phyloP scores from a whole-genome alignment of 1,140 invertebrate species.

The Diploscapter pachys region DNA sequence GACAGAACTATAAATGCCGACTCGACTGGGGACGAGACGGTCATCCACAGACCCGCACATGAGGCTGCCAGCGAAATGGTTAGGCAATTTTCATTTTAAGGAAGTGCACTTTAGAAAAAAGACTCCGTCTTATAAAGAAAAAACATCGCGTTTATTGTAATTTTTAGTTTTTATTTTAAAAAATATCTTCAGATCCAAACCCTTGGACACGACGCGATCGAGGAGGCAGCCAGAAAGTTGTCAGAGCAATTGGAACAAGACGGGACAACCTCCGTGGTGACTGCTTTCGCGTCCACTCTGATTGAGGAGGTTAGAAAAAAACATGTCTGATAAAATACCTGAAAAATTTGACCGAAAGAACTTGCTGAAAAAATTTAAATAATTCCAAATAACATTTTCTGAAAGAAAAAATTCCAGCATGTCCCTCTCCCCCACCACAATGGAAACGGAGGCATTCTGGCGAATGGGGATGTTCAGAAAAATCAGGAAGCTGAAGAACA shows the following conservation, averaged over 20 bases:
- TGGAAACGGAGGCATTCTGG: not conserved
- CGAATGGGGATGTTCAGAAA: slow-evolving; percentile 1
- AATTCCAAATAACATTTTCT: no score
- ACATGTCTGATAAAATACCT: not conserved
- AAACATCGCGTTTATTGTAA: no score
- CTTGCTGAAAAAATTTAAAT: no score
- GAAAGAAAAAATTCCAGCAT: not conserved
- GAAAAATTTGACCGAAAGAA: not conserved
- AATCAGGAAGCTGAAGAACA: not conserved
- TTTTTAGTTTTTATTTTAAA: no score
- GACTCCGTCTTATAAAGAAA: no score
- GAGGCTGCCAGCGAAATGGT: no score
- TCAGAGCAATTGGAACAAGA: slow-evolving; percentile 2
- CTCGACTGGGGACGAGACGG: no score
- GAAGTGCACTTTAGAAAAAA: no score
- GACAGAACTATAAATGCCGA: no score
- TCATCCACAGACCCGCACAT: no score
- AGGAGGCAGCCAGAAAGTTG: not conserved
- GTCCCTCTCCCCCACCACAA: not conserved
- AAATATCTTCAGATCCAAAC: not conserved
- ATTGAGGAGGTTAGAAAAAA: not conserved
- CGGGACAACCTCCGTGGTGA: not conserved
- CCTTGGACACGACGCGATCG: not conserved
- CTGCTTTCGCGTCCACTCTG: not conserved
- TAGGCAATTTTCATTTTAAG: no score